Evolutionary conservation across 2,113 vertebrate species (phyloP).

Genomic region (Vombatus ursinus): DNA sequence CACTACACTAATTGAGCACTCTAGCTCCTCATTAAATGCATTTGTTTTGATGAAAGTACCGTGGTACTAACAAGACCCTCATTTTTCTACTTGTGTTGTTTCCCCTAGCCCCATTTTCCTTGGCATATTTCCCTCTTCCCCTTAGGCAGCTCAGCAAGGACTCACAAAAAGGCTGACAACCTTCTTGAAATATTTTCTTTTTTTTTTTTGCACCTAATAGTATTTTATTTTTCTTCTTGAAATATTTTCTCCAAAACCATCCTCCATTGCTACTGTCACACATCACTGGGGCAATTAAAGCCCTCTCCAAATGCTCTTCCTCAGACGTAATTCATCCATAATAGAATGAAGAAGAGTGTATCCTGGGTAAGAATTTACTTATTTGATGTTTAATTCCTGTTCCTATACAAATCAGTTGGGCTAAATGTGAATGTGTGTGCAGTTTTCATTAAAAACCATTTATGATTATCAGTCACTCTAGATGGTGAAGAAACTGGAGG

Average conservation of each 20-base stretch:
- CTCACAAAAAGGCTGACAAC: slow-evolving; percentile 35
- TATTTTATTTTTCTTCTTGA: slow-evolving; percentile 30
- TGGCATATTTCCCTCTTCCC: not conserved
- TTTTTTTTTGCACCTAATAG: too few relatives aligned
- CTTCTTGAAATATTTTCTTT: slow-evolving; percentile 37
- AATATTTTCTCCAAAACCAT: slow-evolving; percentile 39
- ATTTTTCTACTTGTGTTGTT: slow-evolving; percentile 4
- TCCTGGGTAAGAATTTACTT: not conserved
- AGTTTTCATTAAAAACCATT: not conserved
- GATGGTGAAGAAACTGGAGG: not conserved
- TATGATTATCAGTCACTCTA: not conserved
- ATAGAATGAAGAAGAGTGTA: not conserved
- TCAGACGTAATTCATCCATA: not conserved
- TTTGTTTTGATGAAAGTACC: not conserved
- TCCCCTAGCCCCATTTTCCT: not conserved
- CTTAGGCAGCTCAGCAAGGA: not conserved
- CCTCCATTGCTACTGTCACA: not conserved
- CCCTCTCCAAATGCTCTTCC: not conserved
- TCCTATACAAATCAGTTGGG: not conserved
- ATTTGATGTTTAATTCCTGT: not conserved
- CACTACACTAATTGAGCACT: not conserved
- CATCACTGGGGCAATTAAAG: not conserved
- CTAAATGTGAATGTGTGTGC: not conserved
- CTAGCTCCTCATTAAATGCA: not conserved
- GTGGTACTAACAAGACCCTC: not conserved